Conservation (phyloP, 2,888 invertebrate genomes). For the Beris chalybata region DNA sequence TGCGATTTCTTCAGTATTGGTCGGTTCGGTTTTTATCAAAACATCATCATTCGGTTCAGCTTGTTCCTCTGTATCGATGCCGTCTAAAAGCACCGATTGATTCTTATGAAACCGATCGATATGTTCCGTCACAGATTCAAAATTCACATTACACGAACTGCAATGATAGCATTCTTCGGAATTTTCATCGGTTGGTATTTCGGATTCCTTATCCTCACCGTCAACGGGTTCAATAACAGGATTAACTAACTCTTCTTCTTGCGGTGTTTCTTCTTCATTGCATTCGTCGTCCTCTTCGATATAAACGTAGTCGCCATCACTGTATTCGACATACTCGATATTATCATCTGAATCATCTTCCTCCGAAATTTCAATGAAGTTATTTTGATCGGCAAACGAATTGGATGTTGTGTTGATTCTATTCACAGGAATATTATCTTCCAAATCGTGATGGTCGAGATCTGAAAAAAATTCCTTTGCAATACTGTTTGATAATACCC, state of each 20-base stretch:
- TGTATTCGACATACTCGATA: conserved; percentile 15
- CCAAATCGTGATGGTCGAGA: not conserved
- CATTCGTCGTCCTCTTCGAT: conserved; percentile 7
- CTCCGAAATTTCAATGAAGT: conserved; percentile 17
- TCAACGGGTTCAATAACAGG: not conserved
- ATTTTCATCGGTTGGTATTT: not conserved
- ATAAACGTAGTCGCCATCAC: conserved; percentile 10
- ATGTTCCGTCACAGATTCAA: conserved; percentile 34
- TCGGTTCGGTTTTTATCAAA: not conserved
- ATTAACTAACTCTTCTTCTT: not conserved
- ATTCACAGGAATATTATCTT: not conserved
- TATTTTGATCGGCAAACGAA: conserved; percentile 2
- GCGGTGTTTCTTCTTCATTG: not conserved
- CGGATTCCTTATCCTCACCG: not conserved
- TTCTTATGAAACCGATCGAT: conserved; percentile 33
- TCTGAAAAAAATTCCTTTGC: too few relatives aligned
- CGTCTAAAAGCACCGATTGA: conserved; percentile 30
- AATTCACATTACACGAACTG: conserved; percentile 33
- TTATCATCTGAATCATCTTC: conserved; percentile 13
- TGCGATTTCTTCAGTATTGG: not conserved
- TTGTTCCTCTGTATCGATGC: not conserved
- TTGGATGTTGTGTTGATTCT: not conserved
- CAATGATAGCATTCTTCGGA: conserved; percentile 32
- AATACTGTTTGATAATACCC: not conserved
- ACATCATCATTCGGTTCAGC: not conserved